Conservation (phyloP, 1,140 invertebrate species). For the Drosophila albomicans region DNA sequence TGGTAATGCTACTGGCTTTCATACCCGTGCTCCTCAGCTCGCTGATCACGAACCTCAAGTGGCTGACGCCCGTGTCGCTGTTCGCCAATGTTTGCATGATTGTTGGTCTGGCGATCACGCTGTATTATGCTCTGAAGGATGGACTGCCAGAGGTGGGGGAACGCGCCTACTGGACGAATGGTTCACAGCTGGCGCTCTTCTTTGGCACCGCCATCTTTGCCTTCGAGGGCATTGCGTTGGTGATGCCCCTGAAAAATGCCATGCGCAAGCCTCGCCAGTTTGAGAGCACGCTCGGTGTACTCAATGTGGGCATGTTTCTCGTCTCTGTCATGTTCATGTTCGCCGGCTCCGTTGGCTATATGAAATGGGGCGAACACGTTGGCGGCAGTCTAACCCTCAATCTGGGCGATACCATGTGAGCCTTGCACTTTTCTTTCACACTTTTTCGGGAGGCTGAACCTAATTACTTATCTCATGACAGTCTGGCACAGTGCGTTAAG, state of each 20-base stretch:
- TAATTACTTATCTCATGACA: conserved; percentile 52
- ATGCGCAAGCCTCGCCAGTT: conserved; percentile 94
- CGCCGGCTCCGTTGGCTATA: conserved; percentile 93
- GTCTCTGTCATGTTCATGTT: conserved; percentile 89
- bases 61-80: conserved; percentile 89
- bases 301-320: conserved; percentile 92
- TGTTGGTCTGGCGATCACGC: conserved; percentile 88
- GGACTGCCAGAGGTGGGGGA: conserved; percentile 87
- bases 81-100: conserved; percentile 90
- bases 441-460: too few relatives aligned
- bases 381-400: conserved; percentile 91
- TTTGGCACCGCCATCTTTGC: conserved; percentile 92
- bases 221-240: conserved; percentile 92
- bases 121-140: conserved; percentile 90
- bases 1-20: conserved; percentile 90
- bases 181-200: conserved; percentile 88
- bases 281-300: conserved; percentile 90
- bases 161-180: conserved; percentile 86
- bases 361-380: conserved; percentile 91
- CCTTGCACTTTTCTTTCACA: background rate
- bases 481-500: conserved; percentile 87
- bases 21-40: conserved; percentile 90
- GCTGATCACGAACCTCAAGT: conserved; percentile 92
- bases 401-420: conserved; percentile 85
- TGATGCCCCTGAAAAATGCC: conserved; percentile 94